These are phyloP conservation scores for Danio jaintianensis DNA, from an alignment of 2,797 vertebrate genomes.

Conservation along the genomic window DNA sequence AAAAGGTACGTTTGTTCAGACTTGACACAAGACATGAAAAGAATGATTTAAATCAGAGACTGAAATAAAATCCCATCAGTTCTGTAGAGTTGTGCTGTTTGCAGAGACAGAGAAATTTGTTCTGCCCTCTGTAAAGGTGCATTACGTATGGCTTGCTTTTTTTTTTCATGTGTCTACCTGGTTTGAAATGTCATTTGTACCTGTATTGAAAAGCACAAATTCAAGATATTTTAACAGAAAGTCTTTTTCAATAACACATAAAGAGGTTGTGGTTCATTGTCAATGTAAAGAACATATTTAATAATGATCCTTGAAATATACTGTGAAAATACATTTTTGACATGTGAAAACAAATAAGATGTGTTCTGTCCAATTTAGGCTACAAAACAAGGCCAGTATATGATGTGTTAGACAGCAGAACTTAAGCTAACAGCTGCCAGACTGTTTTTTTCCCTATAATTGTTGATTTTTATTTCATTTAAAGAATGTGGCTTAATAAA, in stretches of 20 bases:
- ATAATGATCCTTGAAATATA: conserved; percentile 12
- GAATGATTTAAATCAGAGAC: conserved; percentile 10
- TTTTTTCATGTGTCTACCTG: not conserved
- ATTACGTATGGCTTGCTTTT: not conserved
- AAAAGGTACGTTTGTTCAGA: conserved; percentile 20
- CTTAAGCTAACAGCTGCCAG: conserved; percentile 11
- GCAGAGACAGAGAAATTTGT: conserved; percentile 1
- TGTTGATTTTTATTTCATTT: not conserved
- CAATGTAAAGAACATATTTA: not conserved
- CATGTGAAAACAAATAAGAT: not conserved
- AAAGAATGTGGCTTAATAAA: not conserved
- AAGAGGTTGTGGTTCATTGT: not conserved
- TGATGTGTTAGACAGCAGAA: not conserved
- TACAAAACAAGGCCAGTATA: conserved; percentile 1
- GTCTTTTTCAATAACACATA: not conserved
- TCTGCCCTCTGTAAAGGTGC: not conserved
- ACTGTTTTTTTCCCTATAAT: not conserved
- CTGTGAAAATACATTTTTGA: not conserved
- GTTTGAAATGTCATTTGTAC: not conserved
- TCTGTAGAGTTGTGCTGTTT: not conserved
- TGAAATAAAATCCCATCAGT: not conserved
- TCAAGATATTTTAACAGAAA: not conserved
- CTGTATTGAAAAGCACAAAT: not conserved
- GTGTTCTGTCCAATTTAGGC: not conserved
- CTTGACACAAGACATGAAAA: not conserved